These are phyloP conservation scores for Drosophila ambigua DNA, from an alignment of 1,140 invertebrate genomes.

Conservation along the genomic window DNA sequence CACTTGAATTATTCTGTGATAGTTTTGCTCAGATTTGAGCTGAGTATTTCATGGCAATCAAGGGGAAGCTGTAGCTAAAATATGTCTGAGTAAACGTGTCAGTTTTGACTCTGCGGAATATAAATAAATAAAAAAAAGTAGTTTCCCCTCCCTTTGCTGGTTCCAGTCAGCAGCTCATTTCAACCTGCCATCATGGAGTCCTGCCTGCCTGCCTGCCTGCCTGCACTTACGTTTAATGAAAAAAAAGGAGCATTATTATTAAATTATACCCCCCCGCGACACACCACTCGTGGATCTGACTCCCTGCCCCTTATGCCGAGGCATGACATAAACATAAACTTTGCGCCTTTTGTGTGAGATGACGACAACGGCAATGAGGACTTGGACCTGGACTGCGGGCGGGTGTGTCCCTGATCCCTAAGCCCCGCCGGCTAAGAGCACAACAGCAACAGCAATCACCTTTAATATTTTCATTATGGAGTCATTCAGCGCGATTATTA, in stretches of 20 bases:
- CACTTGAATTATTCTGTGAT: not conserved
- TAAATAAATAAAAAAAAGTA: not conserved
- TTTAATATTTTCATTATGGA: slow-evolving; percentile 83
- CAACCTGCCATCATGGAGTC: slow-evolving; percentile 34
- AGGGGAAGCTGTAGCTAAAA: no score
- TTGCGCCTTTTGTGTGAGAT: slow-evolving; percentile 71
- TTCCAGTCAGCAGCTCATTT: slow-evolving; percentile 7
- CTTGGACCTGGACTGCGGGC: not conserved
- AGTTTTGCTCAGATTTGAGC: not conserved
- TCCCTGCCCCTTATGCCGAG: slow-evolving; percentile 20
- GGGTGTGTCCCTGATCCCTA: slow-evolving; percentile 51
- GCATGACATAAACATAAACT: slow-evolving; percentile 80
- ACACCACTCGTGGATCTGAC: no score
- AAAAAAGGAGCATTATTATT: slow-evolving; percentile 70
- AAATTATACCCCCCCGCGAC: slow-evolving; percentile 56
- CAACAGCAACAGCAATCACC: slow-evolving; percentile 70
- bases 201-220: not conserved
- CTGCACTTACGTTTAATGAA: slow-evolving; percentile 75
- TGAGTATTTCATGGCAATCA: no score
- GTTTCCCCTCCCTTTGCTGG: not conserved
- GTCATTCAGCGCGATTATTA: slow-evolving; percentile 81
- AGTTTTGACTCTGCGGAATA: no score
- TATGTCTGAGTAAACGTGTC: no score
- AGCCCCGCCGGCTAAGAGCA: slow-evolving; percentile 53
- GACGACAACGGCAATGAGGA: slow-evolving; percentile 17